These are phyloP conservation scores for Parnassius glacialis DNA, from an alignment of 2,888 invertebrate genomes.

Conservation along the genomic window DNA sequence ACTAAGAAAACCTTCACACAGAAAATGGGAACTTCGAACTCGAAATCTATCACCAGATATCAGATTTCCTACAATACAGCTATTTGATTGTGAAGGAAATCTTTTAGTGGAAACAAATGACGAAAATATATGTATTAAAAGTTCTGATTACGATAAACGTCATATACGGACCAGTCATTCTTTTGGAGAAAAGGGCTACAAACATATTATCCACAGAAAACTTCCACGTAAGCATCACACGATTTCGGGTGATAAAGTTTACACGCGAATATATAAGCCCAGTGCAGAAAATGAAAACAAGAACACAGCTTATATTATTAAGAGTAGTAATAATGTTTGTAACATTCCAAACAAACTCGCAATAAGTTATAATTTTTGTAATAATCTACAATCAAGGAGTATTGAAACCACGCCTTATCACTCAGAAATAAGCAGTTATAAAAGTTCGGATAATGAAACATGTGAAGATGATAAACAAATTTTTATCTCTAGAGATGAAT, in stretches of 20 bases:
- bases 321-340: conserved; percentile 52
- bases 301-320: conserved; percentile 47
- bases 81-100: conserved; percentile 83
- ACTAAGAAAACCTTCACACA: conserved; percentile 81
- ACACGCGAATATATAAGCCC: conserved; percentile 65
- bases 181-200: conserved; percentile 64
- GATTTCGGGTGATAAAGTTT: conserved; percentile 67
- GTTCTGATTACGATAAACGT: conserved; percentile 57
- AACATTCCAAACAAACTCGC: conserved; percentile 73
- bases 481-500: neutral
- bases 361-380: conserved; percentile 41
- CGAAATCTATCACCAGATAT: conserved; percentile 82
- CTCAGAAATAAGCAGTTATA: conserved; percentile 74
- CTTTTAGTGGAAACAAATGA: conserved; percentile 82
- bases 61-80: conserved; percentile 82
- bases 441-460: conserved; percentile 77
- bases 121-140: conserved; percentile 75
- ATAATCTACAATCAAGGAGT: conserved; percentile 55
- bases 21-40: conserved; percentile 84
- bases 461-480: conserved; percentile 42
- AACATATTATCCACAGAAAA: conserved; percentile 59
- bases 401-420: conserved; percentile 62
- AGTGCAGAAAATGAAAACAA: conserved; percentile 40
- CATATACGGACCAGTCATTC: conserved; percentile 58
- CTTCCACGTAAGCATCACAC: conserved; percentile 66